Percentiles rank a stretch among this genome's conserved stretches.
Evolutionary conservation across 2,888 invertebrate genomes (phyloP).

Genomic region (Acanthosepion esculentum): DNA sequence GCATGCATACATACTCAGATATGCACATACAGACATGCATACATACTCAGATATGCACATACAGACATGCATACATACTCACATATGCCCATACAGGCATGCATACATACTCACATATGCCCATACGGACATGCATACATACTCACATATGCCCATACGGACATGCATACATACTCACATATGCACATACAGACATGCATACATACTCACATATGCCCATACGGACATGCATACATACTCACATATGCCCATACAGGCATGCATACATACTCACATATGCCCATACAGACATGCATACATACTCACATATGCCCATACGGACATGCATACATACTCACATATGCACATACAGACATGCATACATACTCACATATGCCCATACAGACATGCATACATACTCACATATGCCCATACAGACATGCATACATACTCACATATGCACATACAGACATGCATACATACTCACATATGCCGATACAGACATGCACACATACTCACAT

Average conservation of each 20-base stretch:
- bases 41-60: background rate
- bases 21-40: background rate
- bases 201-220: background rate
- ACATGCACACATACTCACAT: background rate
- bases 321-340: background rate
- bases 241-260: background rate
- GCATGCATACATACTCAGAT: too few species aligned
- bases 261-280: too few species aligned
- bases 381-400: too few species aligned
- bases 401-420: too few species aligned
- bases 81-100: background rate
- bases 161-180: background rate
- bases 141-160: background rate
- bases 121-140: background rate
- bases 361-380: background rate
- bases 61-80: background rate
- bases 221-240: background rate
- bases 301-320: background rate
- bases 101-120: too few species aligned
- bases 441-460: too few species aligned
- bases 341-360: background rate
- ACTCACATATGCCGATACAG: too few species aligned
- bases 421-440: background rate
- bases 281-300: background rate
- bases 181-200: background rate